Evolutionary conservation across 2,797 vertebrate genomes (phyloP).

Genomic region (Clarias pachynema): DNA sequence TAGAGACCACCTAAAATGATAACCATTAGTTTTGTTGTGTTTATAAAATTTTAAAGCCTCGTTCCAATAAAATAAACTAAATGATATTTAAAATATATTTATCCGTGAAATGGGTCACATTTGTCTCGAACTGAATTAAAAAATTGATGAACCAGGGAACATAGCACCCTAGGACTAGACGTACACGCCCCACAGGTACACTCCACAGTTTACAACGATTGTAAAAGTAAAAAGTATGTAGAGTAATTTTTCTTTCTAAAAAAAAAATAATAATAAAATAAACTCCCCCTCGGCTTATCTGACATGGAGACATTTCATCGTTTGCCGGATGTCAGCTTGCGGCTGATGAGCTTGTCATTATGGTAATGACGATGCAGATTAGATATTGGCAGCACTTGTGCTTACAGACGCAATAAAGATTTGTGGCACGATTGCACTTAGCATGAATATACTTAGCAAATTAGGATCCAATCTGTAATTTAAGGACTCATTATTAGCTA

Average conservation of each 20-base stretch:
- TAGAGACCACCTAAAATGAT: too few relatives aligned
- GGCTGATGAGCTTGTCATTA: conserved; percentile 41
- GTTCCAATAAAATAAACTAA: too few relatives aligned
- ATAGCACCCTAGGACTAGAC: too few relatives aligned
- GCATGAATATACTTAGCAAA: conserved; percentile 5
- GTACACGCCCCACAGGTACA: too few relatives aligned
- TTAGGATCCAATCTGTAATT: conserved; percentile 26
- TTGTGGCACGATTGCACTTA: conserved; percentile 18
- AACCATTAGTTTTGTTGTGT: too few relatives aligned
- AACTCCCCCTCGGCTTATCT: not conserved
- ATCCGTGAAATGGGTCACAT: too few relatives aligned
- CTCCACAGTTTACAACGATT: not conserved
- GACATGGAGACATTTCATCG: not conserved
- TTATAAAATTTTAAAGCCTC: too few relatives aligned
- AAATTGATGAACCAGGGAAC: too few relatives aligned
- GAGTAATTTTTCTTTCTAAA: not conserved
- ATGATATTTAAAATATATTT: too few relatives aligned
- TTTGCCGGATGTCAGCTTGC: conserved; percentile 25
- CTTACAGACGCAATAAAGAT: conserved; percentile 34
- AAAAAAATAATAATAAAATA: not conserved
- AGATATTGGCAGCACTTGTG: conserved; percentile 42
- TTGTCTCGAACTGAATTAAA: too few relatives aligned
- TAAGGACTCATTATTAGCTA: not conserved
- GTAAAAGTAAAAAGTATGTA: not conserved
- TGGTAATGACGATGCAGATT: conserved; percentile 46